phyloP scores from a whole-genome alignment of 2,888 invertebrate genomes.

The Cephus runcator region DNA sequence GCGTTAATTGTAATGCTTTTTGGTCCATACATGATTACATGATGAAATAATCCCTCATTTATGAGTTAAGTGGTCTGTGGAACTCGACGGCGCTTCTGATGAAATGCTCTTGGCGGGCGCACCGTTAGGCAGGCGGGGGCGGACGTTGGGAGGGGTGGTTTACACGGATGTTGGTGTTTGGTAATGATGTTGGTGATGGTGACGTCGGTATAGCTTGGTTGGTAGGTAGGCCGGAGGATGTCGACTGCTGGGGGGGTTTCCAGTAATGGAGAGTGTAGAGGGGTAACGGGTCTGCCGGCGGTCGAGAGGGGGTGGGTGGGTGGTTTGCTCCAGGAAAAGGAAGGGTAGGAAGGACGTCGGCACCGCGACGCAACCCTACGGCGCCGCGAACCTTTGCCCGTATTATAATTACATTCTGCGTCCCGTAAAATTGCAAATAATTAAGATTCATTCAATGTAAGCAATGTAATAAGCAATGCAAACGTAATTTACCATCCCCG shows the following conservation, averaged over 20 bases:
- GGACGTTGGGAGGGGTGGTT: slow-evolving; percentile 28
- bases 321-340: slow-evolving; percentile 33
- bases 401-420: slow-evolving; percentile 58
- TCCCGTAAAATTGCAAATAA: slow-evolving; percentile 60
- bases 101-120: slow-evolving; percentile 59
- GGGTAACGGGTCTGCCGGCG: slow-evolving; percentile 12
- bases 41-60: slow-evolving; percentile 64
- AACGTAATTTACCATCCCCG: slow-evolving; percentile 38
- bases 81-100: slow-evolving; percentile 62
- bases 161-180: slow-evolving; percentile 20
- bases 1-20: slow-evolving; percentile 64
- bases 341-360: slow-evolving; percentile 45
- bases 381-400: slow-evolving; percentile 48
- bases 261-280: slow-evolving; percentile 12
- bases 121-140: slow-evolving; percentile 47
- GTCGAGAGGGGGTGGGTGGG: not conserved
- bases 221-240: slow-evolving; percentile 20
- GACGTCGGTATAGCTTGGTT: not conserved
- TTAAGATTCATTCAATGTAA: slow-evolving; percentile 57
- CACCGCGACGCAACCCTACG: slow-evolving; percentile 48
- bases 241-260: not conserved
- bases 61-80: slow-evolving; percentile 64
- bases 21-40: slow-evolving; percentile 61
- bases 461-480: slow-evolving; percentile 42
- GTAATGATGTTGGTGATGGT: not conserved